Base-by-base conservation (phyloP, 2,113 vertebrate species). In the Manacus vitellinus region DNA sequence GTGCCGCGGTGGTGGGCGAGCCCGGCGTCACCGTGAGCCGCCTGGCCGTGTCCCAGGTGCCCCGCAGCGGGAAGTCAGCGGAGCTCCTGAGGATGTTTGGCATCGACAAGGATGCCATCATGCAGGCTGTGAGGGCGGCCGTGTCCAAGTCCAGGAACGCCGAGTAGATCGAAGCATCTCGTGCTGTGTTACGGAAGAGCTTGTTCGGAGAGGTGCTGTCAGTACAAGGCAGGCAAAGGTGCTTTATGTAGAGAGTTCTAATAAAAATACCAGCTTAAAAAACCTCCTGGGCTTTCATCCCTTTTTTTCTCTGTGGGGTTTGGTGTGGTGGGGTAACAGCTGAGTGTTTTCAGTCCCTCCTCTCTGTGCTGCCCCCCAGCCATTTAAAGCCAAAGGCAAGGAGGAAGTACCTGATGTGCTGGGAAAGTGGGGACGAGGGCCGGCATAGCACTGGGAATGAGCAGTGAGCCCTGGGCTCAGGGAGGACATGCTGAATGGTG, bases 31-130 rank as follows among this genome's bases (percentile, higher is more conserved):
- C 75, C 4, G 95, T 99, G 89, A 96, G 96, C 13, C 98, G 98
- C 56, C 94, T 99, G 97, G 99, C 99, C 0, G 99, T 99, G 41
- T 95, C 98, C 80, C 98, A 98, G 1, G 96, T 99, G 39, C 99
- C 99, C 13, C 98, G 98, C 81, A 99, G 99, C 0, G 99, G 99
- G 93, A 99, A 99, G 94, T 98, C 99, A 6, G 97, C 98, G 0
- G 99, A 99, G 98, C 98, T 99, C 91, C 98, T 99, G 82, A 99
- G 98, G 97, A 98, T 99, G 98, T 99, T 99, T 33, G 99, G 98
- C 92, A 99, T 99, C 7, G 99, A 99, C 95, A 99, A 98, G 33
- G 99, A 99, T 1, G 98, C 98, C 97, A 99, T 99, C 16, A 73
- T 97, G 33, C 98, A 99, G 92, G 98, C 98, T 1, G 97, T 99